Evolutionary conservation across 2,888 invertebrate genomes (phyloP).

Genomic region (Liodrosophila aerea): DNA sequence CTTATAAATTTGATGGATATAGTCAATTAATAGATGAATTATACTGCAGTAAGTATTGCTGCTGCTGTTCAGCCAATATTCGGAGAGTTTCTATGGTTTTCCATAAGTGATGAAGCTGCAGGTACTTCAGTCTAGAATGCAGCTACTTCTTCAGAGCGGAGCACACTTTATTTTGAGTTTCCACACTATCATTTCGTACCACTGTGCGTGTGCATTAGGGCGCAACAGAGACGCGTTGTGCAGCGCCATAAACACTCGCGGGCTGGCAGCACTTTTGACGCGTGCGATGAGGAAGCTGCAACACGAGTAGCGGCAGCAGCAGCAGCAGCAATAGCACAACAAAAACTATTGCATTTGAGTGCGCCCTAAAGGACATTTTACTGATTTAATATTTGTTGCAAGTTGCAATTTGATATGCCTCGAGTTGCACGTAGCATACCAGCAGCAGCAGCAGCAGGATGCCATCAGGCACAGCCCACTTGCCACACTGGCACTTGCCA

Average conservation of each 20-base stretch:
- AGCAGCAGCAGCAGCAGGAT: slow-evolving; percentile 47
- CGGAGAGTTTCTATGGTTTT: too few relatives aligned
- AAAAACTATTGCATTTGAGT: slow-evolving; percentile 65
- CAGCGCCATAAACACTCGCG: slow-evolving; percentile 66
- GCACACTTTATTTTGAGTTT: too few relatives aligned
- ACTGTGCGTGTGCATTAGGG: too few relatives aligned
- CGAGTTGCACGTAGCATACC: slow-evolving; percentile 59
- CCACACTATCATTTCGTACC: too few relatives aligned
- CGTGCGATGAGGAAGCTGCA: slow-evolving; percentile 46
- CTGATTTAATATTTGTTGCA: slow-evolving; percentile 76
- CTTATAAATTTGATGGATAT: too few relatives aligned
- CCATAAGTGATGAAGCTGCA: too few relatives aligned
- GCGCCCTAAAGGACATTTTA: slow-evolving; percentile 74
- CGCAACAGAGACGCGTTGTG: too few relatives aligned
- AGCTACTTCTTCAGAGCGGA: too few relatives aligned
- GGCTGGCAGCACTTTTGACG: slow-evolving; percentile 69
- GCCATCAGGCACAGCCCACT: slow-evolving; percentile 16
- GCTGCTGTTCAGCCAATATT: too few relatives aligned
- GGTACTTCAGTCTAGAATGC: too few relatives aligned
- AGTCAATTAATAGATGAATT: too few relatives aligned
- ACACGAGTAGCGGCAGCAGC: slow-evolving; percentile 13
- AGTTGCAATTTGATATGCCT: slow-evolving; percentile 73
- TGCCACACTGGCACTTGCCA: slow-evolving; percentile 7
- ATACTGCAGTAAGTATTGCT: too few relatives aligned
- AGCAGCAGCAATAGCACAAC: slow-evolving; percentile 31